Evolutionary conservation across 2,113 vertebrate genomes (phyloP), one percentile per base, ranked within the genome.

Genomic region (Machaerirhynchus nigripectus): DNA sequence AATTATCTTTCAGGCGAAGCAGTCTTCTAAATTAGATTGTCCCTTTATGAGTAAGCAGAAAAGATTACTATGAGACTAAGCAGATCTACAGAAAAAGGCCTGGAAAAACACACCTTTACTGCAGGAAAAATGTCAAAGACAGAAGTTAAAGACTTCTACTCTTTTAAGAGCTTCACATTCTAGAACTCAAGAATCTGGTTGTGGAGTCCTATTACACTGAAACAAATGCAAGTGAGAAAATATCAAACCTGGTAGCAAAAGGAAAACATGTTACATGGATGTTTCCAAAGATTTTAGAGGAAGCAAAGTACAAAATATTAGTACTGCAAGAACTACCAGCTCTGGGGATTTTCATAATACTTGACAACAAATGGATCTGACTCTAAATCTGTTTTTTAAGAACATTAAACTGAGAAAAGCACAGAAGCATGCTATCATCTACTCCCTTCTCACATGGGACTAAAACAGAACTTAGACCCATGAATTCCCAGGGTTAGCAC

Each of bases 71-170:
- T 87, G 50, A 89, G 47, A 52, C 82, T 92, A 95, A 87, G 81
- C 70, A 92, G 64, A 67, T 71, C 71, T 73, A 81, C 35, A 77
- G 88, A 46, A 87, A 87, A 92, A 79, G 37, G 24, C 56, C 64
- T 90, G 96, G 89, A 96, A 96, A 86, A 97, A 33, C 83, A 96
- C 95, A 97, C 61, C 89, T 87, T 75, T 93, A 91, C 92, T 90
- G 79, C 47, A 93, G 52, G 11, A 95, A 95, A 95, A 98, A 82
- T 87, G 81, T 52, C 94, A 93, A 73, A 97, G 95, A 87, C 84
- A 94, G 70, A 49, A 87, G 63, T 37, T 74, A 63, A 88, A 56
- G 47, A 81, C 37, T 75, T 37, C 15, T 40, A 35, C 15, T 80
- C 22, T 77, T 93, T 77, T 35, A 73, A 74, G 83, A 84, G 17